phyloP scores from a whole-genome alignment of 1,140 invertebrate species.

The Heliothis subflexa region DNA sequence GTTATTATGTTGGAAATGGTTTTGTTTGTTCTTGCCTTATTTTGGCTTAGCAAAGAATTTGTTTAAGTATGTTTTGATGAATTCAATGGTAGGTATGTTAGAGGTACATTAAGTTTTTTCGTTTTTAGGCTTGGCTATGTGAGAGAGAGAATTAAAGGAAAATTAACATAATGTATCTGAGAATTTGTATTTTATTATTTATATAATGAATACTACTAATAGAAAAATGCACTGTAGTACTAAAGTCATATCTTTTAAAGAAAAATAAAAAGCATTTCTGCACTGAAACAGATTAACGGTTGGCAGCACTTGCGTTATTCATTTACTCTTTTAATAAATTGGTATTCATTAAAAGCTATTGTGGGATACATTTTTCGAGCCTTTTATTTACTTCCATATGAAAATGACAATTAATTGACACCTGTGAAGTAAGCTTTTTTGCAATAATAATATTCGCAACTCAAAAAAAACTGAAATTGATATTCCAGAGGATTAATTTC shows the following conservation, averaged over 20 bases:
- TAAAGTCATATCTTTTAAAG: too few species aligned
- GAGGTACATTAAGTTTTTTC: background rate
- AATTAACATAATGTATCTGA: too few species aligned
- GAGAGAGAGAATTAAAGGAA: too few species aligned
- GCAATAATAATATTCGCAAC: too few species aligned
- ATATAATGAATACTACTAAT: too few species aligned
- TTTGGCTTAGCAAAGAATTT: background rate
- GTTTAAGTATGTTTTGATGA: background rate
- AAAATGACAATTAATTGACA: background rate
- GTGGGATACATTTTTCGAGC: background rate
- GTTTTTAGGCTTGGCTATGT: background rate
- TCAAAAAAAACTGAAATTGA: too few species aligned
- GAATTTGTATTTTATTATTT: too few species aligned
- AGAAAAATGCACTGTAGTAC: too few species aligned
- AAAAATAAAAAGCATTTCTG: too few species aligned
- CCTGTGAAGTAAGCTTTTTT: too few species aligned
- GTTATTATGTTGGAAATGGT: background rate
- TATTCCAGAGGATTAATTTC: too few species aligned
- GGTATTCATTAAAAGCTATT: background rate
- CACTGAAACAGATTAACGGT: background rate
- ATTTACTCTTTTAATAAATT: background rate
- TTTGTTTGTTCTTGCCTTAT: background rate
- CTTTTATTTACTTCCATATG: background rate
- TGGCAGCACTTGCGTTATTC: background rate
- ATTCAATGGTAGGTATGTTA: background rate